phyloP scores from a whole-genome alignment of 2,888 invertebrate genomes.

The Romanomermis culicivorax region DNA sequence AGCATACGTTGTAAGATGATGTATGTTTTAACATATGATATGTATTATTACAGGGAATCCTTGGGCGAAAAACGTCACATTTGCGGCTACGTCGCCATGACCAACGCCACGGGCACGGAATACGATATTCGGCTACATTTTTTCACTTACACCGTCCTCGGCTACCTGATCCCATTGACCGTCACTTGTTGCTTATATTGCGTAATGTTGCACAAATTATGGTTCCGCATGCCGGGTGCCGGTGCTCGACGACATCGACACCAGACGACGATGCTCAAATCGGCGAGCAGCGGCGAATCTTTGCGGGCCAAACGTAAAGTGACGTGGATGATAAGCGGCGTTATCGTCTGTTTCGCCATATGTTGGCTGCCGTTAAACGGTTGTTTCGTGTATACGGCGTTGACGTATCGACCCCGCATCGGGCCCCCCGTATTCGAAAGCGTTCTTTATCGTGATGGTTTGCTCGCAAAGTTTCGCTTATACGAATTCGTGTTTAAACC shows the following conservation, averaged over 20 bases:
- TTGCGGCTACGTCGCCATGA: slow-evolving; percentile 6
- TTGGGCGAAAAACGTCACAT: neutral
- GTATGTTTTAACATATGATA: too few species aligned
- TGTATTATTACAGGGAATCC: too few species aligned
- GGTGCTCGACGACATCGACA: too few species aligned
- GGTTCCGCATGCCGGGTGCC: slow-evolving; percentile 36
- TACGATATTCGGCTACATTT: slow-evolving; percentile 28
- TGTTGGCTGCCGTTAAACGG: slow-evolving; percentile 87
- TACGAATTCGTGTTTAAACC: slow-evolving; percentile 82
- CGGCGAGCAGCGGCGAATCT: slow-evolving; percentile 43
- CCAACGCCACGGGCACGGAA: slow-evolving; percentile 6
- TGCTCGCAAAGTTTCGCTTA: slow-evolving; percentile 42
- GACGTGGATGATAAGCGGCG: slow-evolving; percentile 58
- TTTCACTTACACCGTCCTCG: slow-evolving; percentile 62
- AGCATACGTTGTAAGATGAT: too few species aligned
- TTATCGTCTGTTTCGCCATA: slow-evolving; percentile 56
- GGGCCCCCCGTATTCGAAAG: too few species aligned
- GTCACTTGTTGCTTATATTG: slow-evolving; percentile 67
- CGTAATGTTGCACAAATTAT: slow-evolving; percentile 63
- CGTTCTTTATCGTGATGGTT: slow-evolving; percentile 5
- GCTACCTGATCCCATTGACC: slow-evolving; percentile 64
- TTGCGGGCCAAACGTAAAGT: slow-evolving; percentile 64
- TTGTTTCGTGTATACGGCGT: slow-evolving; percentile 20
- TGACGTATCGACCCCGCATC: neutral
- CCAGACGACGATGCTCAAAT: too few species aligned